These are phyloP conservation scores for Chelon labrosus DNA, from an alignment of 2,797 vertebrate genomes.

Conservation along the genomic window DNA sequence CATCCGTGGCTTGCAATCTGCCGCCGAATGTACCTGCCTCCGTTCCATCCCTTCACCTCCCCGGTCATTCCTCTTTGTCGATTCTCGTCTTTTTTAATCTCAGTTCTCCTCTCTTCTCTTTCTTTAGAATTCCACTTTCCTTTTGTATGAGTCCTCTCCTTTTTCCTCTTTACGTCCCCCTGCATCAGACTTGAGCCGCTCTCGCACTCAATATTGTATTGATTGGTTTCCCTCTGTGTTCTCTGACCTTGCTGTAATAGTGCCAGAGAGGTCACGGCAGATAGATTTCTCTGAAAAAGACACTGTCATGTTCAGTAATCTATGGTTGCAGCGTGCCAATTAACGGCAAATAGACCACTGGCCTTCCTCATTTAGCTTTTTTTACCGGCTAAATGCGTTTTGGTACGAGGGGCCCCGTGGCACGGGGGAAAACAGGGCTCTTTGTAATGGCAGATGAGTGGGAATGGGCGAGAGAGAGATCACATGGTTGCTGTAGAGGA, in stretches of 20 bases:
- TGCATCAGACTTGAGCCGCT: constrained; percentile 51
- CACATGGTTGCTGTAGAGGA: constrained; percentile 29
- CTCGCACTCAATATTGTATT: constrained; percentile 77
- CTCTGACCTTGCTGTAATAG: constrained; percentile 85
- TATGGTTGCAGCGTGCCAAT: constrained; percentile 78
- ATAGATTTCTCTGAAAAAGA: constrained; percentile 83
- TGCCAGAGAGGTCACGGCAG: constrained; percentile 73
- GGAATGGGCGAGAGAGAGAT: constrained; percentile 45
- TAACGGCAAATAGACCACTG: constrained; percentile 70
- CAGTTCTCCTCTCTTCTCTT: constrained; percentile 2
- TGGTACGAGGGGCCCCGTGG: constrained; percentile 27
- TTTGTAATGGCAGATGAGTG: constrained; percentile 26
- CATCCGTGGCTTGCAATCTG: constrained; percentile 38
- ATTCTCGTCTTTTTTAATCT: background rate
- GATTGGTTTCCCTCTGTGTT: constrained; percentile 80
- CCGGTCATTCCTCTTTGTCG: constrained; percentile 2
- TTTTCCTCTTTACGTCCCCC: constrained; percentile 23
- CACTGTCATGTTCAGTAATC: constrained; percentile 82
- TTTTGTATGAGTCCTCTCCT: constrained; percentile 33
- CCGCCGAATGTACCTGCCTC: background rate
- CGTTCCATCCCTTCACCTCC: constrained; percentile 11
- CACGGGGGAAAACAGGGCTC: background rate
- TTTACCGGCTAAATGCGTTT: constrained; percentile 42
- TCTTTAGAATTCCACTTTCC: constrained; percentile 22
- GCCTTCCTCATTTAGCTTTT: constrained; percentile 57